These are phyloP conservation scores for Vanessa atalanta DNA, from an alignment of 1,140 invertebrate species.

Conservation along the genomic window DNA sequence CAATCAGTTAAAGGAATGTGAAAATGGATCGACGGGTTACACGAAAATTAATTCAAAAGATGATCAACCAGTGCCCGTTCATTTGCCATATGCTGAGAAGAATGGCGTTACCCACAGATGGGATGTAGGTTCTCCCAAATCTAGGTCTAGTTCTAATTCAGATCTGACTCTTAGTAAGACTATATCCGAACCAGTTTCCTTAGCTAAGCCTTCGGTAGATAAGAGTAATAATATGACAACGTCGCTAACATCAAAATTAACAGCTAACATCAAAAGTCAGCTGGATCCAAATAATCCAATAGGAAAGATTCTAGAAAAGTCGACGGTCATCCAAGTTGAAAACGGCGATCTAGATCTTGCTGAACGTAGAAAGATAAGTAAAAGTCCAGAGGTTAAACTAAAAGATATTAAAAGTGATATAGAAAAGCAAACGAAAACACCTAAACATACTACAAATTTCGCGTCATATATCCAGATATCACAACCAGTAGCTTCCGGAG, in stretches of 20 bases:
- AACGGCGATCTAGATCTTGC: conserved; percentile 67
- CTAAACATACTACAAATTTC: conserved; percentile 80
- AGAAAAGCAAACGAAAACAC: conserved; percentile 71
- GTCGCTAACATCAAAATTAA: conserved; percentile 62
- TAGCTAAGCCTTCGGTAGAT: conserved; percentile 62
- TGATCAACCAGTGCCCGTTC: conserved; percentile 73
- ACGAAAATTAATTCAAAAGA: conserved; percentile 65
- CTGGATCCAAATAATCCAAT: conserved; percentile 78
- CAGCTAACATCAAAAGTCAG: conserved; percentile 74
- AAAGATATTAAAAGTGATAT: conserved; percentile 75
- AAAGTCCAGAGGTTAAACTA: conserved; percentile 54
- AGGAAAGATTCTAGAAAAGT: conserved; percentile 78
- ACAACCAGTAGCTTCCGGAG: conserved; percentile 64
- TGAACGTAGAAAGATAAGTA: conserved; percentile 50
- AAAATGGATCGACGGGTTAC: conserved; percentile 66
- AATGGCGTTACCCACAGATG: conserved; percentile 66
- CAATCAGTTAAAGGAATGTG: conserved; percentile 70
- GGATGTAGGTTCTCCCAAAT: conserved; percentile 63
- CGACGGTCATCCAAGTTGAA: conserved; percentile 75
- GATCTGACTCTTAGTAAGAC: conserved; percentile 74
- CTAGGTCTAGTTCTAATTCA: conserved; percentile 71
- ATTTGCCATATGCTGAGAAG: conserved; percentile 69
- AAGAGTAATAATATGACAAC: conserved; percentile 64
- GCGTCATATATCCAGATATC: conserved; percentile 82
- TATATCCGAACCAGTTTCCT: conserved; percentile 69